phyloP scores from a whole-genome alignment of 2,797 vertebrate genomes.

The Tolypeutes matacus region DNA sequence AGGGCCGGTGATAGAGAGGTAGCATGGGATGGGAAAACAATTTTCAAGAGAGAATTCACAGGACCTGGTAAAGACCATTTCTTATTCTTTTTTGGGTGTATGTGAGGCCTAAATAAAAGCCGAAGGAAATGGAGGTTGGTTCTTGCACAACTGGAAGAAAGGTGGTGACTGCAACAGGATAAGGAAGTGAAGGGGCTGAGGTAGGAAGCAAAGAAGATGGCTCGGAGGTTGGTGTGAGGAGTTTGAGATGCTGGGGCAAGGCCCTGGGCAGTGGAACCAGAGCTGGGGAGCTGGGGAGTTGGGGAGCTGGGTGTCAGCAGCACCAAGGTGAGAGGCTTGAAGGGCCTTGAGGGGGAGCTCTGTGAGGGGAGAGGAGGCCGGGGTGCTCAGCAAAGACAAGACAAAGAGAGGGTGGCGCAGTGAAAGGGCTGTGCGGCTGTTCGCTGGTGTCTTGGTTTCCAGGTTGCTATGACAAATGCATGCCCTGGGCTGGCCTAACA shows the following conservation, averaged over 20 bases:
- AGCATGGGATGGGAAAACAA: not conserved
- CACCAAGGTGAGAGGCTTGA: not conserved
- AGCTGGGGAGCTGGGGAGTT: not conserved
- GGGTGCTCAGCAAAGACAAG: not conserved
- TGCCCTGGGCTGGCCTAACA: too few species aligned
- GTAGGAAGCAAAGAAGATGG: not conserved
- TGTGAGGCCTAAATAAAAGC: not conserved
- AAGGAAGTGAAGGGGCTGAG: rapidly evolving
- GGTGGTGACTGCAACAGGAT: too few species aligned
- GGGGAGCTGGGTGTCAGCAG: not conserved
- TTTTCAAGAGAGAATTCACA: not conserved
- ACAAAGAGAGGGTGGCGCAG: not conserved
- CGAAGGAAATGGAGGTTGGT: too few species aligned
- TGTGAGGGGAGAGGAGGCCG: not conserved
- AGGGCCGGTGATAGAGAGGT: not conserved
- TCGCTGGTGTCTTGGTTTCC: too few species aligned
- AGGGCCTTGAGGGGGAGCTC: not conserved
- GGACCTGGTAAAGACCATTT: not conserved
- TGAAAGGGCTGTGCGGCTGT: not conserved
- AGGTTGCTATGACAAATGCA: too few species aligned
- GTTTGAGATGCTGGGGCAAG: too few species aligned
- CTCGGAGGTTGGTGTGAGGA: not conserved
- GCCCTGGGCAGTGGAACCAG: too few species aligned
- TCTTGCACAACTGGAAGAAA: not conserved
- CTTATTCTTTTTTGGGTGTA: too few species aligned